These are phyloP conservation scores for Chironomus tentans DNA, from an alignment of 2,888 invertebrate genomes.

Conservation along the genomic window DNA sequence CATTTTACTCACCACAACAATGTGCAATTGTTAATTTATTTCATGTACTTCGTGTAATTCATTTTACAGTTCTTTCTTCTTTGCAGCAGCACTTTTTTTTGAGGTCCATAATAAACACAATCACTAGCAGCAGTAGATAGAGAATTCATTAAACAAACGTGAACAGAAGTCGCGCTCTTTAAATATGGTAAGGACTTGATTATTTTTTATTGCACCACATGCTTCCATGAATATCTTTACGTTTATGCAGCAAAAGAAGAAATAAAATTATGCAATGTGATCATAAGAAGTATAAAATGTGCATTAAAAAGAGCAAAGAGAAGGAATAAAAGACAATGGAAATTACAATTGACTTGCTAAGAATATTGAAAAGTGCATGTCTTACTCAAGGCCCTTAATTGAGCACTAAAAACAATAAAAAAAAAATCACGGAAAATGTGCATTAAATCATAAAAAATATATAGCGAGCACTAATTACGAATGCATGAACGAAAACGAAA, in stretches of 20 bases:
- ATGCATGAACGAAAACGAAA: background rate
- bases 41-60: conserved; percentile 25
- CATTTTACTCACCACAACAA: conserved; percentile 21
- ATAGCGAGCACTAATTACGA: background rate
- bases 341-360: background rate
- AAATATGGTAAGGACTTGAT: background rate
- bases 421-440: conserved; percentile 3
- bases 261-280: conserved; percentile 1
- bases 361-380: conserved; percentile 5
- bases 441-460: conserved; percentile 16
- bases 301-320: background rate
- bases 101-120: background rate
- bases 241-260: background rate
- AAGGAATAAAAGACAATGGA: conserved; percentile 3
- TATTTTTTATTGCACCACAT: conserved; percentile 7
- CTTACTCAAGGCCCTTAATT: conserved; percentile 23
- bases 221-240: background rate
- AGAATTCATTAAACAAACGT: conserved; percentile 20
- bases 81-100: background rate
- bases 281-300: background rate
- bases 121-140: background rate
- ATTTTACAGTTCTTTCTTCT: background rate
- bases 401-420: conserved; percentile 20
- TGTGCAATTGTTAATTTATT: conserved; percentile 26
- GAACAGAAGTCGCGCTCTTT: background rate